A percentile compares a stretch with the other conserved stretches of the same genome.
These are phyloP conservation scores for Indicator maculatus DNA, from an alignment of 2,113 vertebrate genomes.

Conservation along the genomic window DNA sequence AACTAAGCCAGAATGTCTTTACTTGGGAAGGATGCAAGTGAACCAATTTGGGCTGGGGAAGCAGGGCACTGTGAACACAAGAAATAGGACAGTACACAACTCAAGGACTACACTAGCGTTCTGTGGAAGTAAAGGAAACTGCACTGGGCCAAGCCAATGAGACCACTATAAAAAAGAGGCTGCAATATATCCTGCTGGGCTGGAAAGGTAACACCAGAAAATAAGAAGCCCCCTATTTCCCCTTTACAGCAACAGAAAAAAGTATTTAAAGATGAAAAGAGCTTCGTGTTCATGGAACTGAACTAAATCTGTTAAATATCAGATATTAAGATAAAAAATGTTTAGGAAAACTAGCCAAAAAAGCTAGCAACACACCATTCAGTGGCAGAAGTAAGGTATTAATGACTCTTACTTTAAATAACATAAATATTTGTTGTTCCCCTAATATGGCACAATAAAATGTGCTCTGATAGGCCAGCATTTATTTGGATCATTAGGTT, in stretches of 20 bases:
- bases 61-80: not conserved
- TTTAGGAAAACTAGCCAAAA: not conserved
- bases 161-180: not conserved
- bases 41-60: not conserved
- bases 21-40: not conserved
- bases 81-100: not conserved
- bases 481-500: conserved; percentile 47
- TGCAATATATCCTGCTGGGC: not conserved
- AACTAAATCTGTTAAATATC: not conserved
- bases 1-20: not conserved
- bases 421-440: conserved; percentile 36
- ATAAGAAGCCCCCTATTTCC: not conserved
- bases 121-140: not conserved
- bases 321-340: not conserved
- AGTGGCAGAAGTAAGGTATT: not conserved
- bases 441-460: conserved; percentile 9
- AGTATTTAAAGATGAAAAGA: not conserved
- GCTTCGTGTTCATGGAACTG: not conserved
- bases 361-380: not conserved
- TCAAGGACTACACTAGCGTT: not conserved
- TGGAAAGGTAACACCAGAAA: not conserved
- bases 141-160: not conserved
- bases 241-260: not conserved
- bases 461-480: conserved; percentile 32
- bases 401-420: conserved; percentile 3